These are phyloP conservation scores for Zaprionus obscuricornis DNA, from an alignment of 2,888 invertebrate genomes.

Conservation along the genomic window DNA sequence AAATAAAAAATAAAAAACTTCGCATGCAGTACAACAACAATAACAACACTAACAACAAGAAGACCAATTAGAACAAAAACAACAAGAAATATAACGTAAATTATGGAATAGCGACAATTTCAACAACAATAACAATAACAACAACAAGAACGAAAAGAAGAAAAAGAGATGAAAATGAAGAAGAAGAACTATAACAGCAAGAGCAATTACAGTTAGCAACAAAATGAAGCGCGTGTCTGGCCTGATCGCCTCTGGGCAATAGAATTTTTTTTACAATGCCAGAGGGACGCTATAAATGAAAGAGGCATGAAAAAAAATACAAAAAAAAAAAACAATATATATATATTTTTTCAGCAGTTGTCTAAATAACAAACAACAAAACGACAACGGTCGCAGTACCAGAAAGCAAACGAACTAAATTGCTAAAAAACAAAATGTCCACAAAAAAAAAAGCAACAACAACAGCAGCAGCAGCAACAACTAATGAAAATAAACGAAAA, in stretches of 20 bases:
- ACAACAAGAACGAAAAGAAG: slow-evolving; percentile 2
- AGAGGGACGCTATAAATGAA: too few relatives aligned
- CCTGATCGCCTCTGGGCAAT: slow-evolving; percentile 40
- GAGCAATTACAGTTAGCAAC: slow-evolving; percentile 27
- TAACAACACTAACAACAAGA: slow-evolving; percentile 4
- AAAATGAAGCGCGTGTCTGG: slow-evolving; percentile 74
- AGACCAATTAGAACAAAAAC: slow-evolving; percentile 19
- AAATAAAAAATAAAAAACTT: slow-evolving; percentile 31
- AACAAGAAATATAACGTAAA: slow-evolving; percentile 29
- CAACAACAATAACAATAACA: slow-evolving; percentile 10
- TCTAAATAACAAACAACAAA: slow-evolving; percentile 68
- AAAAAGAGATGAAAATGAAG: too few relatives aligned
- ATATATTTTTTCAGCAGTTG: slow-evolving; percentile 74
- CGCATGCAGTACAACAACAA: neutral
- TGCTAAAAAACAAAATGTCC: slow-evolving; percentile 65
- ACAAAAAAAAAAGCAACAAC: slow-evolving; percentile 49
- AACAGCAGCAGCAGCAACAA: slow-evolving; percentile 37
- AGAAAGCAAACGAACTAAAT: slow-evolving; percentile 79
- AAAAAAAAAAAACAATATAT: too few relatives aligned
- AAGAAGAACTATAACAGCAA: slow-evolving; percentile 19
- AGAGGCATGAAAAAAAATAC: slow-evolving; percentile 52
- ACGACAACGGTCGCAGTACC: slow-evolving; percentile 53
- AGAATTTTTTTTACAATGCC: too few relatives aligned
- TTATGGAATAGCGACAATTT: slow-evolving; percentile 50
- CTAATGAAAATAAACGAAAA: slow-evolving; percentile 77